Percentiles rank a stretch among this genome's conserved stretches.
phyloP scores from a whole-genome alignment of 2,888 invertebrate species.

The Spodoptera exigua region DNA sequence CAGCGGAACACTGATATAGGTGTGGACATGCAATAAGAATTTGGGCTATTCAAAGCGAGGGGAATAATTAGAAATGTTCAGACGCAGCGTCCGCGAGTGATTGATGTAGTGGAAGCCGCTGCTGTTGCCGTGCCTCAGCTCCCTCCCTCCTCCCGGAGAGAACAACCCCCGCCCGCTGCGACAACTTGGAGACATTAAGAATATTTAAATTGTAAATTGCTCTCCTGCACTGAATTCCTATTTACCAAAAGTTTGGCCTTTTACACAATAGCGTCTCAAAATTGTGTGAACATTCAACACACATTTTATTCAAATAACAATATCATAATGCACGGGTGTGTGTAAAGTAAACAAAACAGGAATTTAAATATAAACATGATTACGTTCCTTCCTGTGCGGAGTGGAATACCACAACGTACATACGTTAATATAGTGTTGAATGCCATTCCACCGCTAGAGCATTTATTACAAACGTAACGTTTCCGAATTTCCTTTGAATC shows the following conservation, averaged over 20 bases:
- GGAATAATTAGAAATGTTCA: constrained; percentile 89
- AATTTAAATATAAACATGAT: constrained; percentile 43
- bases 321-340: constrained; percentile 44
- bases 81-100: constrained; percentile 87
- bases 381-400: constrained; percentile 30
- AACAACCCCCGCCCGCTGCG: constrained; percentile 64
- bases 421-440: constrained; percentile 6
- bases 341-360: constrained; percentile 44
- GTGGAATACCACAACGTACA: not conserved
- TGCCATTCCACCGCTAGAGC: constrained; percentile 33
- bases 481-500: constrained; percentile 10
- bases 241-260: constrained; percentile 80
- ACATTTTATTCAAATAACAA: constrained; percentile 57
- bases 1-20: constrained; percentile 22
- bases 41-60: constrained; percentile 75
- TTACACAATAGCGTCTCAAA: constrained; percentile 68
- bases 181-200: constrained; percentile 88
- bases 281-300: constrained; percentile 56
- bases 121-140: constrained; percentile 57
- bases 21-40: constrained; percentile 66
- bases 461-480: constrained; percentile 26
- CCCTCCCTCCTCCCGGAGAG: constrained; percentile 57
- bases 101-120: constrained; percentile 88
- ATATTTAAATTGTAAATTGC: constrained; percentile 89
- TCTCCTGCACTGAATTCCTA: constrained; percentile 88